Base-by-base conservation (phyloP, 2,113 vertebrate genomes). In the Vimba vimba region DNA sequence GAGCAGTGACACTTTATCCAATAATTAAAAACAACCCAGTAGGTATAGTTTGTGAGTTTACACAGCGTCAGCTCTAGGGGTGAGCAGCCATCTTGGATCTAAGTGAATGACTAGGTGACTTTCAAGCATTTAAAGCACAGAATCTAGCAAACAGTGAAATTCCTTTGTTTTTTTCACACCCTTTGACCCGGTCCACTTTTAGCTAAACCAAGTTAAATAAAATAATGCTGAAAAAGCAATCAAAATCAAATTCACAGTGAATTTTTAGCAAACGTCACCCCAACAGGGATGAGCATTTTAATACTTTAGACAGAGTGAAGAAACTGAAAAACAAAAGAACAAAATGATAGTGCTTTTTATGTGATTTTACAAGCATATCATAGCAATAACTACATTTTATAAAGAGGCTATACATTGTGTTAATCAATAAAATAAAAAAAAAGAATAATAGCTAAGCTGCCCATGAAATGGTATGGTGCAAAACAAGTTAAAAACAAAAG, bases 1-100 rank as follows among this genome's bases (percentile, higher is more conserved):
- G 43, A 91, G 86, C 87, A 90, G 85, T 75, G 91, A 88, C 84
- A 83, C 80, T 50, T 62, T 81, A 84, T 89, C 10, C 52, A 68
- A 25, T n/a, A 23, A 66, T 23, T n/a, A 57, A 73, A 59, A 84
- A 78, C 1, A 83, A 75, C 19, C 74, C 36, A 74, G 50, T 11
- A 74, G n/a, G 57, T 76, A 85, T 82, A 81, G 84, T 73, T 27
- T 64, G 43, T 86, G 84, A 82, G 66, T 75, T 68, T 50, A 87
- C 76, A 76, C 39, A 86, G 39, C 3, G 59, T 82, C 36, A 21
- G 66, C 50, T 79, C 5, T 9, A 55, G 55, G 47, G 39, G 87
- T 25, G 57, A 84, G 80, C 85, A 43, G 83, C 83, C 69, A 73
- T 66, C 39, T 59, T 59, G 69, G 55, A 84, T 87, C 80, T 87